Evolutionary conservation across 2,113 vertebrate species (phyloP).

Genomic region (Istiophorus platypterus): DNA sequence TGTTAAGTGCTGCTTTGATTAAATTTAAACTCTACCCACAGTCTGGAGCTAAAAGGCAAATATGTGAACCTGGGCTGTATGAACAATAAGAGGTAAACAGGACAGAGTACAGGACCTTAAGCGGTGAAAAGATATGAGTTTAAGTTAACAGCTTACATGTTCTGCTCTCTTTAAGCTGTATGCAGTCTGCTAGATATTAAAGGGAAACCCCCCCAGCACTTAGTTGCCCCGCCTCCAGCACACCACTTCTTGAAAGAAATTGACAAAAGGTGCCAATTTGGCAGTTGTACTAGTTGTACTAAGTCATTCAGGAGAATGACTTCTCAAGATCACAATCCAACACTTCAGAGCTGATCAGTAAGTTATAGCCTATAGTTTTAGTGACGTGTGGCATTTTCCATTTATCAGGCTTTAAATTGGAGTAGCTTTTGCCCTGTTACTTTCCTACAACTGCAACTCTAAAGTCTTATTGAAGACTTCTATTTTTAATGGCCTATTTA

Average conservation of each 20-base stretch:
- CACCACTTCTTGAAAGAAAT: too few species aligned
- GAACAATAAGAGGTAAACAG: not conserved
- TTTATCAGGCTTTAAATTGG: not conserved
- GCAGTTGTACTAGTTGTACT: too few species aligned
- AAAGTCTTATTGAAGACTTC: not conserved
- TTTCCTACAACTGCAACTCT: not conserved
- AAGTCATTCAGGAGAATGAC: not conserved
- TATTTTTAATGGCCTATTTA: not conserved
- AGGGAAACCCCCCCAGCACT: too few species aligned
- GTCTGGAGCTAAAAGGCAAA: not conserved
- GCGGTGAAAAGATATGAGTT: not conserved
- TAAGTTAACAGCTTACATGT: too few species aligned
- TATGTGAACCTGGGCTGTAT: not conserved
- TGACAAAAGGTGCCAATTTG: too few species aligned
- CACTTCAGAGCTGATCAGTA: not conserved
- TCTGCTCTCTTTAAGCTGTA: too few species aligned
- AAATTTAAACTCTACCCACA: not conserved
- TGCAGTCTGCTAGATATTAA: too few species aligned
- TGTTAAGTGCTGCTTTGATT: not conserved
- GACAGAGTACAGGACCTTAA: not conserved
- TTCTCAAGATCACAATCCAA: not conserved
- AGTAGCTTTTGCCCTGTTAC: not conserved
- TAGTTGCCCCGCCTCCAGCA: too few species aligned
- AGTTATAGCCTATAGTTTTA: not conserved
- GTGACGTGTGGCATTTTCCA: too few species aligned